phyloP scores from a whole-genome alignment of 2,888 invertebrate species.

The Lottia gigantea region DNA sequence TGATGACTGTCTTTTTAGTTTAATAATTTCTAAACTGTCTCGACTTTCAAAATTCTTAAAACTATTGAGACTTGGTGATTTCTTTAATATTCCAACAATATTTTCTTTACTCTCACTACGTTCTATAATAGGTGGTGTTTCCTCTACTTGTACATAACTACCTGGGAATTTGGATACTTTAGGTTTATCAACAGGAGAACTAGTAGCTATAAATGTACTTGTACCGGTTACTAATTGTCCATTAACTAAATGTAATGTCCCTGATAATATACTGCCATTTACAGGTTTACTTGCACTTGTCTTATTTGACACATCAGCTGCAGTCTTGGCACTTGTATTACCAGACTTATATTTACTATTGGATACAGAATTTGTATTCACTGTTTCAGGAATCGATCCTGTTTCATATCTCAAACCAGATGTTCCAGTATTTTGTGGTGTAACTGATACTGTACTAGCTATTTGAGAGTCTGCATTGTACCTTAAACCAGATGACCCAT shows the following conservation, averaged over 20 bases:
- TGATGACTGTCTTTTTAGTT: slow-evolving; percentile 28
- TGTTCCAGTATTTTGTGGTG: background rate
- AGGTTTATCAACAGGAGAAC: background rate
- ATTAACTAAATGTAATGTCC: background rate
- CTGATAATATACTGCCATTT: background rate
- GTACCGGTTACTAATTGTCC: background rate
- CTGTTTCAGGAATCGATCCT: too few relatives aligned
- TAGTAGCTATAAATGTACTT: background rate
- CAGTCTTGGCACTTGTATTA: background rate
- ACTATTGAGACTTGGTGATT: slow-evolving; percentile 41
- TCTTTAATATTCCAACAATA: slow-evolving; percentile 35
- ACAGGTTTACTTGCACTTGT: background rate
- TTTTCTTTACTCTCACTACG: slow-evolving; percentile 28
- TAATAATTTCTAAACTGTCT: slow-evolving; percentile 53
- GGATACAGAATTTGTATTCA: too few relatives aligned
- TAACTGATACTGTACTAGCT: background rate
- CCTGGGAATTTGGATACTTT: background rate
- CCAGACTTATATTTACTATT: too few relatives aligned
- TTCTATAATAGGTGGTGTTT: slow-evolving; percentile 36
- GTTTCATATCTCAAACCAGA: background rate
- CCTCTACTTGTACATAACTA: background rate
- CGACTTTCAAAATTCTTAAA: slow-evolving; percentile 36
- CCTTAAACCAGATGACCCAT: background rate
- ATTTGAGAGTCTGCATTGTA: background rate
- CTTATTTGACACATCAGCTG: background rate